Conservation (phyloP, 2,113 vertebrate species). For the Prunella himalayana region DNA sequence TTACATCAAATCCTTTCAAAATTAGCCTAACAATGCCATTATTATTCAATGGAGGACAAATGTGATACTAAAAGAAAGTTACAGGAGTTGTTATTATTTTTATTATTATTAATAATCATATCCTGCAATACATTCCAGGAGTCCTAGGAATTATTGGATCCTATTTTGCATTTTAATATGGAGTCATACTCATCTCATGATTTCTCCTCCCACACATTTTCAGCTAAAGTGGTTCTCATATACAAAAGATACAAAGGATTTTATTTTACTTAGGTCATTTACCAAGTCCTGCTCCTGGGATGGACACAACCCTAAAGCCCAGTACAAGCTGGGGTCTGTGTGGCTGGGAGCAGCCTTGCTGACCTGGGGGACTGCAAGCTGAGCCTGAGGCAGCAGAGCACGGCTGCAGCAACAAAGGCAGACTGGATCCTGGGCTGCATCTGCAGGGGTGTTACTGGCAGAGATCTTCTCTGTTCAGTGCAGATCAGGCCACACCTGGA, state of each 20-base stretch:
- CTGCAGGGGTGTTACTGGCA: rapidly evolving
- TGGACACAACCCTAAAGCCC: rapidly evolving
- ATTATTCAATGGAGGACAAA: background rate
- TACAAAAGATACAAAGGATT: background rate
- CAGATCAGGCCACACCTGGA: background rate
- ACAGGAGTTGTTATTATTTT: background rate
- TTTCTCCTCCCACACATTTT: background rate
- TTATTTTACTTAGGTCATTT: background rate
- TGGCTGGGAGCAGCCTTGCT: background rate
- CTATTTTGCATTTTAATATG: background rate
- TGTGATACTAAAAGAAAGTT: background rate
- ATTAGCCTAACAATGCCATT: background rate
- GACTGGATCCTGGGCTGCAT: background rate
- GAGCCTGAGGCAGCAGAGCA: background rate
- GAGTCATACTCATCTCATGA: background rate
- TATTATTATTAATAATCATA: background rate
- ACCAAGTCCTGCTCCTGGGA: background rate
- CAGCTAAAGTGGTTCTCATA: background rate
- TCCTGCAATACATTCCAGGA: background rate
- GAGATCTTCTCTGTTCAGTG: rapidly evolving
- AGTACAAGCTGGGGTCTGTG: rapidly evolving
- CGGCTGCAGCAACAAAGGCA: rapidly evolving
- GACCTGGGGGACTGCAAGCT: background rate
- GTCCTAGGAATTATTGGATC: background rate
- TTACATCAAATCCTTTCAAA: constrained; percentile 21